Evolutionary conservation across 2,113 vertebrate species (phyloP).

Genomic region (Carassius auratus): DNA sequence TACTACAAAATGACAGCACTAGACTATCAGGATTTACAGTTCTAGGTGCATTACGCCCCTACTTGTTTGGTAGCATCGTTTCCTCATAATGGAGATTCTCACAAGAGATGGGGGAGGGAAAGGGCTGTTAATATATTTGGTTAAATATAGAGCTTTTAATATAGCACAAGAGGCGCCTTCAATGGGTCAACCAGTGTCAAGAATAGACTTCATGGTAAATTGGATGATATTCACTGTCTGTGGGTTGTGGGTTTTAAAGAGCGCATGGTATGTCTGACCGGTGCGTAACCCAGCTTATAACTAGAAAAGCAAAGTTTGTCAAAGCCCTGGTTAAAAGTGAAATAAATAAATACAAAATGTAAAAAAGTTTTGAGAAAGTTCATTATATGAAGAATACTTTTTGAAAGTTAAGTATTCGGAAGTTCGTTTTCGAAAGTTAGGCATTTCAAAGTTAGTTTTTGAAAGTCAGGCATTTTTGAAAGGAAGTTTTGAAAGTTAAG

Average conservation of each 20-base stretch:
- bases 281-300: neutral
- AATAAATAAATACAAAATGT: neutral
- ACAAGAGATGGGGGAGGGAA: neutral
- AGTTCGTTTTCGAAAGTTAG: neutral
- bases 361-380: neutral
- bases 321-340: neutral
- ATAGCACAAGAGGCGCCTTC: constrained; percentile 13
- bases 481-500: neutral
- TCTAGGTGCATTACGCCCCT: neutral
- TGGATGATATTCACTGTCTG: constrained; percentile 1
- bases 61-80: neutral
- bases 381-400: neutral
- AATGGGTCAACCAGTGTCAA: constrained; percentile 20
- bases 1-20: neutral
- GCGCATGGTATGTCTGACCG: neutral
- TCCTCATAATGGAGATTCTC: neutral
- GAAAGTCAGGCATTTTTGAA: neutral
- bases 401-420: neutral
- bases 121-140: constrained; percentile 31
- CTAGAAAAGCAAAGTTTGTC: neutral
- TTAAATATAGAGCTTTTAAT: constrained; percentile 37
- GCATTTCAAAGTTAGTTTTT: neutral
- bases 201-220: constrained; percentile 33
- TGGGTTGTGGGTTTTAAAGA: constrained; percentile 13
- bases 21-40: neutral